phyloP scores from a whole-genome alignment of 92 coral and sea anemone species.

The Paramuricea clavata region DNA sequence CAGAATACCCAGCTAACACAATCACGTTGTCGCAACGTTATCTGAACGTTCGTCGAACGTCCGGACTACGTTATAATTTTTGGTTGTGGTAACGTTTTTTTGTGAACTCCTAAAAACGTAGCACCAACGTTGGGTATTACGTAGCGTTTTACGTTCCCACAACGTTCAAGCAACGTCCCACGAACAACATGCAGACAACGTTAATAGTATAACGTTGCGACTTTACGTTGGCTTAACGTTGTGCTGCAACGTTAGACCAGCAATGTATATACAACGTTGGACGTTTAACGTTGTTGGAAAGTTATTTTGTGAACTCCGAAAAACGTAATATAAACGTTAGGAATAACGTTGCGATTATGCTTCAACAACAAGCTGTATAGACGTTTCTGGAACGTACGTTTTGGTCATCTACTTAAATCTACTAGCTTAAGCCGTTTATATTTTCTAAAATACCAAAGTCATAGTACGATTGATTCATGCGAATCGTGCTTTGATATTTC shows the following conservation, averaged over 20 bases:
- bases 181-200: background rate
- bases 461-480: no score
- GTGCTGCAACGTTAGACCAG: background rate
- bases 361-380: background rate
- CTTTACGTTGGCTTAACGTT: background rate
- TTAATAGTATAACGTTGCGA: background rate
- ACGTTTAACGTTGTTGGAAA: background rate
- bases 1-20: constrained; percentile 26
- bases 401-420: background rate
- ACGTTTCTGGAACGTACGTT: background rate
- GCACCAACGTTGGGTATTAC: constrained; percentile 1
- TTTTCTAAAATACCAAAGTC: no score
- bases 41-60: background rate
- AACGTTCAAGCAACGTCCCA: background rate
- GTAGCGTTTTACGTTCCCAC: background rate
- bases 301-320: background rate
- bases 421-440: no score
- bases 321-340: background rate
- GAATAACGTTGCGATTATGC: background rate
- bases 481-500: no score
- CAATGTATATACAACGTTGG: background rate
- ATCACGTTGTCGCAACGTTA: constrained; percentile 11
- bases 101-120: constrained; percentile 19
- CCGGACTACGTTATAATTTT: background rate
- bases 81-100: constrained; percentile 8